These are phyloP conservation scores for Corythornis madagascariensis DNA, from an alignment of 2,113 vertebrate species.

Conservation along the genomic window DNA sequence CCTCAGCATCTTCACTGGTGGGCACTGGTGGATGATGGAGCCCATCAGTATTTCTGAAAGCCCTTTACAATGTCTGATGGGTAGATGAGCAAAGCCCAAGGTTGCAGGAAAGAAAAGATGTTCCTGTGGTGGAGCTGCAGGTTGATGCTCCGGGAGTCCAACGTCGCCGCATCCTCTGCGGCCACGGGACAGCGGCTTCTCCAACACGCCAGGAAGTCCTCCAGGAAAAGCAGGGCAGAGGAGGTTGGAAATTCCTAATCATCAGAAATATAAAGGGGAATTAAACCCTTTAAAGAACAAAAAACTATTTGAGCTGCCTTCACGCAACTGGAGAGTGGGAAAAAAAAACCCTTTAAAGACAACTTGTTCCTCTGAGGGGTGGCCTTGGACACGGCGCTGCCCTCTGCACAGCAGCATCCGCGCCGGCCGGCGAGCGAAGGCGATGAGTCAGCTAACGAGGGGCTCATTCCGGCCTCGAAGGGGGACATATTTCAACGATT, in stretches of 20 bases:
- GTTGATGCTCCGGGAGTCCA: background rate
- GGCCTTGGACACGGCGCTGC: background rate
- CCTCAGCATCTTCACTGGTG: rapidly evolving
- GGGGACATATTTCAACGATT: background rate
- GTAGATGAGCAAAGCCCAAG: rapidly evolving
- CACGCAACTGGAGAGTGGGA: background rate
- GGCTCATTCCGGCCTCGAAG: background rate
- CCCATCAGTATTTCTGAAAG: background rate
- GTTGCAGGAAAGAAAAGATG: background rate
- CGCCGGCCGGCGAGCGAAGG: rapidly evolving
- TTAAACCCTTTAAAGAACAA: background rate
- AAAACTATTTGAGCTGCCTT: background rate
- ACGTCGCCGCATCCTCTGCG: rapidly evolving
- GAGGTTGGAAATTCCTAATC: background rate
- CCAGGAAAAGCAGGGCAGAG: background rate
- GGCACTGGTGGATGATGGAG: background rate
- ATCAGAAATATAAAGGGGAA: background rate
- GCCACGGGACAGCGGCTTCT: rapidly evolving
- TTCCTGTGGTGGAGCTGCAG: background rate
- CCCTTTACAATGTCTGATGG: background rate
- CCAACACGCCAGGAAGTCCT: rapidly evolving
- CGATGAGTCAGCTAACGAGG: background rate
- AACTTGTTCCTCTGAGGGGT: background rate
- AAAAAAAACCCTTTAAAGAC: background rate
- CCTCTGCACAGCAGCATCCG: background rate